Evolutionary conservation across 2,888 invertebrate genomes (phyloP).

Genomic region (Harpalus rufipes): DNA sequence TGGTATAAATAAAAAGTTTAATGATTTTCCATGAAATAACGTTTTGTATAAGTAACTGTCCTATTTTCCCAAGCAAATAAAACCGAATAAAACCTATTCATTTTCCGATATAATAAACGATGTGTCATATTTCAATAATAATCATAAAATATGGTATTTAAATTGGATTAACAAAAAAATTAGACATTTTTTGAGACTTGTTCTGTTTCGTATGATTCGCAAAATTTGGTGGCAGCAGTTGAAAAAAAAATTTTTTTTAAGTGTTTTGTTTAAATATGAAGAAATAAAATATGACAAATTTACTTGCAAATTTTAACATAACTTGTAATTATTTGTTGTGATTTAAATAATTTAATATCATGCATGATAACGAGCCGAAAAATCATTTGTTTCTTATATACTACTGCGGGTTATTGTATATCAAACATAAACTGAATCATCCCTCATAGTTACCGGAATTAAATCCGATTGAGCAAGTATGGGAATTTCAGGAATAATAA

Average conservation of each 20-base stretch:
- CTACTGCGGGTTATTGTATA: too few relatives aligned
- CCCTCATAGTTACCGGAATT: too few relatives aligned
- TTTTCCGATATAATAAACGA: constrained; percentile 20
- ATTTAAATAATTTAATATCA: too few relatives aligned
- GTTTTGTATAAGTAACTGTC: constrained; percentile 16
- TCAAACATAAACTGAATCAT: too few relatives aligned
- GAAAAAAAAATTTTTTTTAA: neutral
- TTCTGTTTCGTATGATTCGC: neutral
- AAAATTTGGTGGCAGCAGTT: constrained; percentile 30
- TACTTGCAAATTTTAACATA: too few relatives aligned
- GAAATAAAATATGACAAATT: too few relatives aligned
- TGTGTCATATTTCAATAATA: constrained; percentile 13
- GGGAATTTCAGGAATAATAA: too few relatives aligned
- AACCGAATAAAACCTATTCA: constrained; percentile 35
- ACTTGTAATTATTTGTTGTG: too few relatives aligned
- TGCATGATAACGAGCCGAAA: too few relatives aligned
- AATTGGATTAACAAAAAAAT: neutral
- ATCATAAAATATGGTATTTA: constrained; percentile 12
- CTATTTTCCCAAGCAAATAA: constrained; percentile 23
- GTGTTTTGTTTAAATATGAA: too few relatives aligned
- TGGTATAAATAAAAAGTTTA: constrained; percentile 14
- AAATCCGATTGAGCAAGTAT: too few relatives aligned
- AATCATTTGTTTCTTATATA: too few relatives aligned
- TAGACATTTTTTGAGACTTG: neutral
- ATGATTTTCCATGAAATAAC: constrained; percentile 20